Base-by-base conservation (phyloP, 2,113 vertebrate genomes). In the Prionailurus bengalensis region DNA sequence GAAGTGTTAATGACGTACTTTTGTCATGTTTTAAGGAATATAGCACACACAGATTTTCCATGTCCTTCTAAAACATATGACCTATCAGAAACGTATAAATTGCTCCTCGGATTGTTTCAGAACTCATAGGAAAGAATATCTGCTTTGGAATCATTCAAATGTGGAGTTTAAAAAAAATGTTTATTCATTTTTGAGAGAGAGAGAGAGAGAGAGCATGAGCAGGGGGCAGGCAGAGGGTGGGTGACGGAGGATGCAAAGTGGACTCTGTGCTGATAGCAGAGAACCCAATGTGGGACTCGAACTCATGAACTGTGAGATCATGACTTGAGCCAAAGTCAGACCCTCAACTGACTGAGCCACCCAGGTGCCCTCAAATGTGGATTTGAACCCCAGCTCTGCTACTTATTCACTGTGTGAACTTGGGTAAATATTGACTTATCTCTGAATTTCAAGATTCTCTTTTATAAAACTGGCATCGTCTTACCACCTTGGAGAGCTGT, bases 341-440 rank as follows among this genome's bases (percentile, higher is more conserved):
- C 55, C 6, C 58, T 61, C 58, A 61, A 61, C 58, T 9, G 8
- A 61, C 21, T 61, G 58, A 61, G 58, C 58, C 2, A 25, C 58
- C 58, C 58, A 10, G 21, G 58, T 23, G 58, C 21, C 58, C 21
- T 92, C 36, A 39, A 31, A 23, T 16, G 13, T 66, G 66, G 31
- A 45, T 42, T 96, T 74, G 83, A 87, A 79, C 84, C 36, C 51
- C 48, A 97, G 31, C 12, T 61, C 15, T 88, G 27, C 63, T 1
- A 12, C 68, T 85, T 65, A 27, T 63, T 89, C 29, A 45, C 42
- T 95, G 7, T 96, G 71, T 95, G 76, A 95, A 91, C 31, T 70
- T 94, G 27, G 19, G 48, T 25, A 92, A 86, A 89, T 58, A 83
- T 4, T 1, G 15, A 76, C 11, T 25, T 73, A 33, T 80, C 51